Base-by-base conservation (phyloP, 2,888 invertebrate species). In the Nymphalis c-album region DNA sequence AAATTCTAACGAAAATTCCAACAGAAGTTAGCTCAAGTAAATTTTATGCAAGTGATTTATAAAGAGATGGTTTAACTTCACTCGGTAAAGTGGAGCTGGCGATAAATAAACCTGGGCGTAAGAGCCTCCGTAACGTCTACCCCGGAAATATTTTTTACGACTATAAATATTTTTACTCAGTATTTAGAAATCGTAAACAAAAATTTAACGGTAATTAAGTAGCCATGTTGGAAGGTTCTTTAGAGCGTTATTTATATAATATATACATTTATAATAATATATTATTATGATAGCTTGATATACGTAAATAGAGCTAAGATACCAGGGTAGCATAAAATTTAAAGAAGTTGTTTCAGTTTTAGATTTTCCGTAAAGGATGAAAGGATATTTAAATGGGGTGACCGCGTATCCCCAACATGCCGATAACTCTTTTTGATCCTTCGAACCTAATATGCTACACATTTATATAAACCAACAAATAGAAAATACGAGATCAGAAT, bases 41-140 rank as follows among this genome's bases (percentile, higher is more conserved):
- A 62, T 62, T 55, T 31, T 55, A 63, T 63, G 63, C 63, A 55
- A 62, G 53, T 50, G 62, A 63, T 63, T 63, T 63, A 63, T 55
- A 63, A 26, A 63, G 63, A 57, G 57, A 57, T 57, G 53, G 53
- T 26, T 16, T 57, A 57, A 40, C 57, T 57, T 57, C 18, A 57
- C 57, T 13, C 10, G 35, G 57, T 40, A 40, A 40, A 57, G 57
- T 57, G 10, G 40, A 40, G 35, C 13, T 53, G 22, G 40, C 17
- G 2, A 57, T 35, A 57, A 57, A 40, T 57, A 35, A 40, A 57
- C 57, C 35, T 18, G 57, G 7, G 35, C 18, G 35, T 17, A n/a
- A 26, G 48, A 18, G 48, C 48, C 57, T 18, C 18, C 7, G 18
- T 10, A 17, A 22, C n/a, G n/a, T 57, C 18, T n/a, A 57, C 57